Evolutionary conservation across 35 echinoderm and acorn worm species (phyloP).

Genomic region (Lytechinus pictus): DNA sequence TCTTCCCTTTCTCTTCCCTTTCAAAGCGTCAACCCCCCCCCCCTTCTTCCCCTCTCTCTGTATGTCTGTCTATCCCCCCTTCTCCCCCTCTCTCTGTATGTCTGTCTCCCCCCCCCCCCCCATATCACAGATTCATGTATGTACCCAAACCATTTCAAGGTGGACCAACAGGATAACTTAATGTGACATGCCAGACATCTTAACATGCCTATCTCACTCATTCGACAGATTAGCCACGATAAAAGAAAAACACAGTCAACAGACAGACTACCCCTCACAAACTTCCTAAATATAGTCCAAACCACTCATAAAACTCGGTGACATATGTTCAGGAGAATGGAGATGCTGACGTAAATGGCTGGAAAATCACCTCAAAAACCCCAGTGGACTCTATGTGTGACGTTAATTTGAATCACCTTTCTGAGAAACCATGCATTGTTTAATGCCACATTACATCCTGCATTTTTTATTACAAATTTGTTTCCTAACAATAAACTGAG

Average conservation of each 20-base stretch:
- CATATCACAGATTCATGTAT: not conserved
- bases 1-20: not conserved
- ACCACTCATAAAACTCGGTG: not conserved
- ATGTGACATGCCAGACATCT: not conserved
- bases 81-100: not conserved
- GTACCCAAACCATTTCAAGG: too few species aligned
- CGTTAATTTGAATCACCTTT: not conserved
- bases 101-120: not conserved
- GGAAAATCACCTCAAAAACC: not conserved
- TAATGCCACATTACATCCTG: not conserved
- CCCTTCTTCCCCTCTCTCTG: not conserved
- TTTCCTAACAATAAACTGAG: not conserved
- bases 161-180: too few species aligned
- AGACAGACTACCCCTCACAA: not conserved
- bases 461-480: not conserved
- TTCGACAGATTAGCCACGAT: not conserved
- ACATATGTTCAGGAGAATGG: not conserved
- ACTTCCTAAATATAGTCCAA: conserved; percentile 5
- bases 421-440: not conserved
- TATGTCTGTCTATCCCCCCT: not conserved
- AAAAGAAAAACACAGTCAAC: not conserved
- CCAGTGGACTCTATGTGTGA: too few species aligned
- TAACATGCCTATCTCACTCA: not conserved
- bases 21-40: too few species aligned
- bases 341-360: not conserved